These are phyloP conservation scores for Melanerpes aurifrons DNA, from an alignment of 2,113 vertebrate species.

Conservation along the genomic window DNA sequence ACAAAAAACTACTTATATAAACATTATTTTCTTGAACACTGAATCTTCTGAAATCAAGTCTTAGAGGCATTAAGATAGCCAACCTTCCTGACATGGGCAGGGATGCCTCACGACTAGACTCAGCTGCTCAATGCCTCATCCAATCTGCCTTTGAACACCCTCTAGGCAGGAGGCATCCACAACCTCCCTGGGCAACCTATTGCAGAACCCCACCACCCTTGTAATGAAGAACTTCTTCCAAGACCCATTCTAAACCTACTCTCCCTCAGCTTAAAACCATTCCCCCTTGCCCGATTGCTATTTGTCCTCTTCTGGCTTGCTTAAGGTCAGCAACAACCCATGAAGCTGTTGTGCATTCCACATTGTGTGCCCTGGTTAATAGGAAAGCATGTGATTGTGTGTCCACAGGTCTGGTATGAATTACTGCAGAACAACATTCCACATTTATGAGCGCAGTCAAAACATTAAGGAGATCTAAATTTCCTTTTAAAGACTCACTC, in stretches of 20 bases:
- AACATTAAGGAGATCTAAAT: conserved; percentile 29
- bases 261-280: too few species aligned
- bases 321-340: not conserved
- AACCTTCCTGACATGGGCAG: too few species aligned
- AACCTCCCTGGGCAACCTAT: too few species aligned
- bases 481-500: conserved; percentile 3
- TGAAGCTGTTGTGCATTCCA: not conserved
- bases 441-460: not conserved
- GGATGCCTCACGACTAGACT: too few species aligned
- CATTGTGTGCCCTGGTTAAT: not conserved
- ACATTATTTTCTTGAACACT: not conserved
- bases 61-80: not conserved
- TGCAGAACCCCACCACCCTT: too few species aligned
- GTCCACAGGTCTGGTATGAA: conserved; percentile 18
- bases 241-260: too few species aligned
- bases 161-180: too few species aligned
- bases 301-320: not conserved
- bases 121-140: too few species aligned
- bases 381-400: not conserved
- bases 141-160: too few species aligned
- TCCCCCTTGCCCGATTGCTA: not conserved
- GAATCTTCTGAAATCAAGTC: not conserved
- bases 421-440: conserved; percentile 44
- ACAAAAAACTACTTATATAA: not conserved
- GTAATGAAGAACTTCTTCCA: too few species aligned